Percentiles rank a stretch among this genome's conserved stretches.
phyloP scores from a whole-genome alignment of 1,140 invertebrate genomes.

The Halesus radiatus region DNA sequence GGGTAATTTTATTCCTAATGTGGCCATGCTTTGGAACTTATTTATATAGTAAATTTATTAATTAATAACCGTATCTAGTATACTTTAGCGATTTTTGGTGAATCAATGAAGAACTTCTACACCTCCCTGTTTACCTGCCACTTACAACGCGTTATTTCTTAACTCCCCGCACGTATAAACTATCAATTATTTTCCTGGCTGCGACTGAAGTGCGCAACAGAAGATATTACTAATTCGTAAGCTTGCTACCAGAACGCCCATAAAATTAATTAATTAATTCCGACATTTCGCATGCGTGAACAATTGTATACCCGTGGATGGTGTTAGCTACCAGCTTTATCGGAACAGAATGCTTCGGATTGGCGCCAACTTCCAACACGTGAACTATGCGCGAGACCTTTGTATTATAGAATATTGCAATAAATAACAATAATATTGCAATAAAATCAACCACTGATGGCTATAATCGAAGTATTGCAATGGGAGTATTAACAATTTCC shows the following conservation, averaged over 20 bases:
- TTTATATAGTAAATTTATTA: too few species aligned
- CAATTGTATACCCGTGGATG: background rate
- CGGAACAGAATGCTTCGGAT: background rate
- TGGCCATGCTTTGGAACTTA: too few species aligned
- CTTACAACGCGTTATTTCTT: too few species aligned
- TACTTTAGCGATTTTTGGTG: too few species aligned
- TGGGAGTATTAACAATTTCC: background rate
- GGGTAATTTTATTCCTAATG: too few species aligned
- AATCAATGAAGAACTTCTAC: too few species aligned
- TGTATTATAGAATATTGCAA: background rate
- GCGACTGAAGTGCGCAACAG: too few species aligned
- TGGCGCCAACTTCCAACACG: background rate
- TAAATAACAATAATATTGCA: conserved; percentile 10
- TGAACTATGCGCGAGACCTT: background rate
- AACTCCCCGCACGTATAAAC: too few species aligned
- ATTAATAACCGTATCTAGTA: too few species aligned
- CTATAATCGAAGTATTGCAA: background rate
- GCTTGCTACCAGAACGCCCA: background rate
- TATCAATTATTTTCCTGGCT: too few species aligned
- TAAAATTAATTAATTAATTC: background rate
- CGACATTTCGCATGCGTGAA: conserved; percentile 8
- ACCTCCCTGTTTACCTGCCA: too few species aligned
- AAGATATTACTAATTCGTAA: too few species aligned
- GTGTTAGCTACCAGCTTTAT: background rate
- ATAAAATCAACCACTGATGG: background rate